Evolutionary conservation across 1,140 invertebrate species (phyloP).

Genomic region (Heliothis subflexa): DNA sequence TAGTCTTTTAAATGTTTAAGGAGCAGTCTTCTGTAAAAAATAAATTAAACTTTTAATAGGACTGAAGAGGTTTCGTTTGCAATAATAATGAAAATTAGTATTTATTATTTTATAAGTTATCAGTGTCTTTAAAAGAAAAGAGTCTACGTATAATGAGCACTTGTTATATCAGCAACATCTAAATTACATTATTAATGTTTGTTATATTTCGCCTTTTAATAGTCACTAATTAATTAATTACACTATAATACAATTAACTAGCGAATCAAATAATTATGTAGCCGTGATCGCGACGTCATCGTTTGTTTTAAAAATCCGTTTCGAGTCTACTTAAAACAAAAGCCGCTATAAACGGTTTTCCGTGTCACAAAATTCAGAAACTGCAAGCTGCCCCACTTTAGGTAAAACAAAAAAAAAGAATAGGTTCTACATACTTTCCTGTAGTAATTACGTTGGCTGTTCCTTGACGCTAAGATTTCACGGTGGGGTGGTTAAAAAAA

Average conservation of each 20-base stretch:
- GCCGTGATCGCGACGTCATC: too few relatives aligned
- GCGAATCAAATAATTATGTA: too few relatives aligned
- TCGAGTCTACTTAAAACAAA: not conserved
- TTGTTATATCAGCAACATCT: too few relatives aligned
- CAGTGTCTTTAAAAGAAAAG: not conserved
- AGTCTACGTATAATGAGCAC: too few relatives aligned
- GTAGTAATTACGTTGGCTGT: constrained; percentile 44
- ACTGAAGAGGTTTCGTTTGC: constrained; percentile 20
- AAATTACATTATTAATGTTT: too few relatives aligned
- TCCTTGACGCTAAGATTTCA: constrained; percentile 42
- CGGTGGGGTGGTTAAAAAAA: constrained; percentile 42
- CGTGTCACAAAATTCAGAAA: not conserved
- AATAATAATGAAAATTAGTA: constrained; percentile 24
- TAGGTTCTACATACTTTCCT: constrained; percentile 17
- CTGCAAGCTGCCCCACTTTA: constrained; percentile 36
- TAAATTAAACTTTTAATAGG: constrained; percentile 45
- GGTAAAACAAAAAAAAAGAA: constrained; percentile 32
- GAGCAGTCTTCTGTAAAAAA: constrained; percentile 32
- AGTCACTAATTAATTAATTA: too few relatives aligned
- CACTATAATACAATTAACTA: too few relatives aligned
- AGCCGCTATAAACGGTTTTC: not conserved
- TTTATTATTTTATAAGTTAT: constrained; percentile 27
- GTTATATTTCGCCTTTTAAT: too few relatives aligned
- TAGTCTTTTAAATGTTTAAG: constrained; percentile 44
- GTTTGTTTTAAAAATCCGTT: too few relatives aligned